Evolutionary conservation across 1,140 invertebrate species (phyloP), one percentile per base, ranked within the genome.

Genomic region (Scaptomyza hsui): DNA sequence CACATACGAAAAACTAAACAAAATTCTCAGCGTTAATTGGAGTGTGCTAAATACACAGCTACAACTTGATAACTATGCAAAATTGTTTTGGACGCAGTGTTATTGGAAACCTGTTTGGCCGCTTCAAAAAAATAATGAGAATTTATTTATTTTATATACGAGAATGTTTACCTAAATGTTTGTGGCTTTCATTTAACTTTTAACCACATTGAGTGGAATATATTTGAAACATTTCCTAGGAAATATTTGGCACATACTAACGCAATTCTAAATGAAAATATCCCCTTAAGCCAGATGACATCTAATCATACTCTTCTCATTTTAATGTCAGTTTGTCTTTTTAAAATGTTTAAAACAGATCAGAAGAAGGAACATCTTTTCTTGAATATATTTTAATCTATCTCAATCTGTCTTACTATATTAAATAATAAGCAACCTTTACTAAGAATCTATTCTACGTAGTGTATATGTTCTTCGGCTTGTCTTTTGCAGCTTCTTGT

Each of bases 191-290:
- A 47, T 6, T 56, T 21, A 52, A 48, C 16, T 18, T 78, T 51
- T 48, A 42, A 56, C 51, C 55, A 72, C 68, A 71, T 79, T 55
- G 45, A 29, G 4, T 21, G 19, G 19, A 21, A 21, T 21, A 7
- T 29, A 9, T 24, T 32, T 24, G 4, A 49, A 19, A 76, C 72
- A 52, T 79, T 85, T 86, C 76, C 80, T 85, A 85, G 81, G 63
- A 81, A 81, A 80, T 59, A 72, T 56, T 32, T 39, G 37, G 39
- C 37, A 24, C 47, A 73, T 48, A 51, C 63, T 70, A 80, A 85
- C 77, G 80, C 68, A 86, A 85, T 86, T 77, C 44, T 13, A 9
- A 3, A 80, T 41, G 39, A 56, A 55, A 41, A 49, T 42, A 72
- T 44, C 76, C 76, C 71, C 47, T 13, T 6, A 24, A 26, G 5